Evolutionary conservation across 2,797 vertebrate species (phyloP).

Genomic region (Platyrinchus mystaceus): DNA sequence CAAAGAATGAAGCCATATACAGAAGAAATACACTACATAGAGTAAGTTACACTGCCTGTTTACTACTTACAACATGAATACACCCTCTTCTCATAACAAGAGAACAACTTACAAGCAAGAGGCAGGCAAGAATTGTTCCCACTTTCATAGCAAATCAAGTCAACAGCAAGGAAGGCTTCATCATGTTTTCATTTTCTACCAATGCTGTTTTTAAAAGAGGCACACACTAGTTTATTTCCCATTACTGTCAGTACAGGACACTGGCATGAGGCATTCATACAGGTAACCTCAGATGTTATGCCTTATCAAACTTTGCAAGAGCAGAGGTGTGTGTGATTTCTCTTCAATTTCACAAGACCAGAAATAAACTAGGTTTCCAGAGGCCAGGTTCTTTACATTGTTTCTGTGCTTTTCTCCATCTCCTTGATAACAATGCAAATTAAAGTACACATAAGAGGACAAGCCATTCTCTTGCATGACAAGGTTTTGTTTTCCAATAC

Average conservation of each 20-base stretch:
- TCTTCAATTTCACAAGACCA: background rate
- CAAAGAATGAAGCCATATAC: background rate
- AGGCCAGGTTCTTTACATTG: background rate
- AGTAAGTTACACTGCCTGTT: background rate
- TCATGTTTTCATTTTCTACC: background rate
- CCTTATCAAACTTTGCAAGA: background rate
- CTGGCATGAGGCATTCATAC: background rate
- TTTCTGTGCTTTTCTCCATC: background rate
- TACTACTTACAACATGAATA: background rate
- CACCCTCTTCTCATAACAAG: background rate
- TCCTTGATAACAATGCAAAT: background rate
- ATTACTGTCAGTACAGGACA: background rate
- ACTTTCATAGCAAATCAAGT: background rate
- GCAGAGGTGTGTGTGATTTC: background rate
- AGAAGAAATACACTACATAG: background rate
- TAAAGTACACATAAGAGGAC: background rate
- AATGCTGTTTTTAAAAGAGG: background rate
- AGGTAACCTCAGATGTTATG: background rate
- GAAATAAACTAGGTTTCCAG: background rate
- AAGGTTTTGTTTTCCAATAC: background rate
- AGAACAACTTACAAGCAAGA: background rate
- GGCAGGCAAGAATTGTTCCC: background rate
- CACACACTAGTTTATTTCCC: background rate
- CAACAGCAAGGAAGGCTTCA: background rate
- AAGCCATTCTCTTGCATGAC: background rate